Conservation (phyloP, 2,113 vertebrate species). For the Orcinus orca region DNA sequence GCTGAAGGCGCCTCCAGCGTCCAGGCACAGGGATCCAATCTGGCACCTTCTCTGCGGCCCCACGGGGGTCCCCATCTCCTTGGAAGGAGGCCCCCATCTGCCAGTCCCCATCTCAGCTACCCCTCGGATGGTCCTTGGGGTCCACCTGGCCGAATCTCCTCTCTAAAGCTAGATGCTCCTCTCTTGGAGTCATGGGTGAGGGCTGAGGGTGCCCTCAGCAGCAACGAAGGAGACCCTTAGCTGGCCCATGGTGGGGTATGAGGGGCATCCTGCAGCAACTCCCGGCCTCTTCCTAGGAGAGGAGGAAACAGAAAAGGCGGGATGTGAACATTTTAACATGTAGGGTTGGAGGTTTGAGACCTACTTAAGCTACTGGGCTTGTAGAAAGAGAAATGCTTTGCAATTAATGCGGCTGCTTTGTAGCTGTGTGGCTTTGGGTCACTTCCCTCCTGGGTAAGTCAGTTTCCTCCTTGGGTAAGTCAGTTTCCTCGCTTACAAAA, state of each 20-base stretch:
- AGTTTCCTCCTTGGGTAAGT: not conserved
- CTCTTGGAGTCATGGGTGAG: not conserved
- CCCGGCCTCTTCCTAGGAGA: not conserved
- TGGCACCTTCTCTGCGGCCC: not conserved
- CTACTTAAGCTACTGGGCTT: not conserved
- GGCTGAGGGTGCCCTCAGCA: not conserved
- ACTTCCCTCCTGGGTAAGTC: not conserved
- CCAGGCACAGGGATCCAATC: not conserved
- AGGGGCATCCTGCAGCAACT: not conserved
- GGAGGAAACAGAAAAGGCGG: not conserved
- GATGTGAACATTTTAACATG: not conserved
- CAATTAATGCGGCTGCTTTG: not conserved
- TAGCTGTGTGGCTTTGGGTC: not conserved
- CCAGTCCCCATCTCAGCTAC: not conserved
- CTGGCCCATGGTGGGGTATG: accelerated
- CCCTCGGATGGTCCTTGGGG: not conserved
- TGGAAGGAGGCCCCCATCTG: not conserved
- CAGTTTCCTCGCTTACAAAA: not conserved
- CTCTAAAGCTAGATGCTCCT: not conserved
- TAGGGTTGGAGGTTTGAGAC: not conserved
- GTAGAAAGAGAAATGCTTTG: not conserved
- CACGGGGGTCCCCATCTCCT: not conserved
- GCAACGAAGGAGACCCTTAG: not conserved
- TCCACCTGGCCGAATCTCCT: not conserved
- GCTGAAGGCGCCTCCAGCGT: not conserved